phyloP scores from a whole-genome alignment of 1,140 invertebrate genomes.

The Agrypnia vestita region DNA sequence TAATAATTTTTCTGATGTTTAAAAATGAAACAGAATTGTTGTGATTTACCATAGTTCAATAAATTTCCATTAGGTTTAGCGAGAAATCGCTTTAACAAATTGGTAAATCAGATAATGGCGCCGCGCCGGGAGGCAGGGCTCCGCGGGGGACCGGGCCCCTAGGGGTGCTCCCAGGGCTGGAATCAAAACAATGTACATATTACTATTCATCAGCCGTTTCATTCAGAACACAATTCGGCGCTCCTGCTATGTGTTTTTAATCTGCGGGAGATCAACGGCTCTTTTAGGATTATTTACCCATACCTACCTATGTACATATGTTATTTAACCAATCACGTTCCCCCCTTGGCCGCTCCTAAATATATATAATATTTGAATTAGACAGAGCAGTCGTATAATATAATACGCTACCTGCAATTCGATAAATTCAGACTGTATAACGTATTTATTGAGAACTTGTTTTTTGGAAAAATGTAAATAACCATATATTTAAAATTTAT shows the following conservation, averaged over 20 bases:
- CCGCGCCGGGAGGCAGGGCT: slow-evolving; percentile 10
- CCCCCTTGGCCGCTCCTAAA: no score
- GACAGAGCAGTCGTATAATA: no score
- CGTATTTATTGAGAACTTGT: no score
- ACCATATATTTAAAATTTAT: no score
- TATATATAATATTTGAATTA: no score
- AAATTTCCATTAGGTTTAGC: slow-evolving; percentile 36
- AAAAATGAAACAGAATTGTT: background rate
- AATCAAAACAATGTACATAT: slow-evolving; percentile 6
- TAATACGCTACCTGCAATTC: no score
- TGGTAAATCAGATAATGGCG: slow-evolving; percentile 48
- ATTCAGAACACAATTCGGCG: slow-evolving; percentile 22
- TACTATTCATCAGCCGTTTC: slow-evolving; percentile 29
- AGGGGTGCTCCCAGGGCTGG: background rate
- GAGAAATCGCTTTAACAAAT: slow-evolving; percentile 47
- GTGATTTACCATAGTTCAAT: slow-evolving; percentile 22
- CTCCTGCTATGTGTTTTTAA: slow-evolving; percentile 35
- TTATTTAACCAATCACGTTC: background rate
- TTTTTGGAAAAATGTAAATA: no score
- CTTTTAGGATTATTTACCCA: slow-evolving; percentile 31
- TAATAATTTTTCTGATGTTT: no score
- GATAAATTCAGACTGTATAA: no score
- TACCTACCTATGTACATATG: no score
- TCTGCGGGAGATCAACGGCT: slow-evolving; percentile 40
- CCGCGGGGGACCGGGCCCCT: slow-evolving; percentile 12